Percentiles rank a stretch among this genome's conserved stretches.
Conservation (phyloP, 2,888 invertebrate genomes). For the Zhuqinia jingwanae region DNA sequence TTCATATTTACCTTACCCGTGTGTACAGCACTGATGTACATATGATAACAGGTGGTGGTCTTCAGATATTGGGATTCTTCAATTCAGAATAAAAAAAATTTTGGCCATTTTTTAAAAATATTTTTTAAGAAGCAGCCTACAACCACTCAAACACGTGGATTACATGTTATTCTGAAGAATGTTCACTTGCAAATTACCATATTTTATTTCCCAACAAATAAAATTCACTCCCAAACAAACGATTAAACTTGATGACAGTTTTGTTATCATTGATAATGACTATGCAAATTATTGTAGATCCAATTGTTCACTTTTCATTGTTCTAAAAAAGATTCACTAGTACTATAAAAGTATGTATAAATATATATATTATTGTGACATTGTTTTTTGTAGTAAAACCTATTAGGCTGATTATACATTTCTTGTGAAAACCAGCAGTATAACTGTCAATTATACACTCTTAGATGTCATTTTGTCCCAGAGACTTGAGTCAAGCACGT, state of each 20-base stretch:
- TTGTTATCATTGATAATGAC: not conserved
- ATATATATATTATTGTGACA: too few species aligned
- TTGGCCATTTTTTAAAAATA: too few species aligned
- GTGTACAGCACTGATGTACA: too few species aligned
- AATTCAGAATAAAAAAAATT: too few species aligned
- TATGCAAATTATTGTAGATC: not conserved
- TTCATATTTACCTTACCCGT: too few species aligned
- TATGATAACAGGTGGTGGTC: too few species aligned
- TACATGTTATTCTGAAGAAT: not conserved
- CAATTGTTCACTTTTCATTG: conserved; percentile 1
- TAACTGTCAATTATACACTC: conserved; percentile 24
- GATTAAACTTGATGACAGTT: conserved; percentile 37
- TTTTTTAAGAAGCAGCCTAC: not conserved
- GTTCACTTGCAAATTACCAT: not conserved
- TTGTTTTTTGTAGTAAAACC: not conserved
- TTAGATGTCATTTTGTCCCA: not conserved
- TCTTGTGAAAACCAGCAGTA: conserved; percentile 28
- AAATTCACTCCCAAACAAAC: not conserved
- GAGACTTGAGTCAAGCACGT: not conserved
- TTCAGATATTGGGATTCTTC: too few species aligned
- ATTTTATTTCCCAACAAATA: conserved; percentile 13
- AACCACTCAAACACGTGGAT: not conserved
- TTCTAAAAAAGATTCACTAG: not conserved
- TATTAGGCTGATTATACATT: conserved; percentile 1
- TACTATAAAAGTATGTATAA: too few species aligned